Percentiles rank a stretch among this genome's conserved stretches.
phyloP scores from a whole-genome alignment of 2,888 invertebrate species.

The Prosapia bicincta region DNA sequence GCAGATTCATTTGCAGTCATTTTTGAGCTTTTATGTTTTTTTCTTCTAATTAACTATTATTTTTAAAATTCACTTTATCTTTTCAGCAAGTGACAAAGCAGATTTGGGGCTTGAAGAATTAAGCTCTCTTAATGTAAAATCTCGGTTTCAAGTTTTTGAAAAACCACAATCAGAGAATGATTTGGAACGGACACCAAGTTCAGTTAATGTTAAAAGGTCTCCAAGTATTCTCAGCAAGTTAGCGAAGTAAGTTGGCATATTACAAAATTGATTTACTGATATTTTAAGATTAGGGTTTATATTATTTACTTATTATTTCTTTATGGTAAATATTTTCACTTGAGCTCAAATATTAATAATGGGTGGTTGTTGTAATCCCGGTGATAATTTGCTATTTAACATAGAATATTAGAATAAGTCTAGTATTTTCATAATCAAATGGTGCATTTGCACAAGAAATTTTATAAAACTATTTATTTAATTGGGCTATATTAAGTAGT shows the following conservation, averaged over 20 bases:
- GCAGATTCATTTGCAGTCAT: too few relatives aligned
- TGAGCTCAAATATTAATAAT: neutral
- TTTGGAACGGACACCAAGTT: constrained; percentile 51
- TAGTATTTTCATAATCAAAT: too few relatives aligned
- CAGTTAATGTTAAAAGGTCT: constrained; percentile 60
- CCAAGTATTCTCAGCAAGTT: constrained; percentile 75
- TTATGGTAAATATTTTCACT: neutral
- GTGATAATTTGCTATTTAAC: too few relatives aligned
- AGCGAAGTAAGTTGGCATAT: constrained; percentile 73
- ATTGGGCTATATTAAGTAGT: too few relatives aligned
- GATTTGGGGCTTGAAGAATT: constrained; percentile 81
- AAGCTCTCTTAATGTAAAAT: constrained; percentile 76
- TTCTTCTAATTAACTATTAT: too few relatives aligned
- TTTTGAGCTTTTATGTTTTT: too few relatives aligned
- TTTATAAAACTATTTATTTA: too few relatives aligned
- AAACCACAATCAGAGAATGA: constrained; percentile 50
- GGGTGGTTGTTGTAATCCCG: too few relatives aligned
- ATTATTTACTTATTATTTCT: neutral
- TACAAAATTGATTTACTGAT: neutral
- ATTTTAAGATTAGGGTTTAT: neutral
- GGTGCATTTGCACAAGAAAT: too few relatives aligned
- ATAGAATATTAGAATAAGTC: too few relatives aligned
- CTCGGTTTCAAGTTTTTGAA: constrained; percentile 83
- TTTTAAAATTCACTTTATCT: too few relatives aligned
- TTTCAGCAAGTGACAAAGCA: constrained; percentile 78